Evolutionary conservation across 2,888 invertebrate species (phyloP), one percentile per base, ranked within the genome.

Genomic region (Acrocyrtus sp.): DNA sequence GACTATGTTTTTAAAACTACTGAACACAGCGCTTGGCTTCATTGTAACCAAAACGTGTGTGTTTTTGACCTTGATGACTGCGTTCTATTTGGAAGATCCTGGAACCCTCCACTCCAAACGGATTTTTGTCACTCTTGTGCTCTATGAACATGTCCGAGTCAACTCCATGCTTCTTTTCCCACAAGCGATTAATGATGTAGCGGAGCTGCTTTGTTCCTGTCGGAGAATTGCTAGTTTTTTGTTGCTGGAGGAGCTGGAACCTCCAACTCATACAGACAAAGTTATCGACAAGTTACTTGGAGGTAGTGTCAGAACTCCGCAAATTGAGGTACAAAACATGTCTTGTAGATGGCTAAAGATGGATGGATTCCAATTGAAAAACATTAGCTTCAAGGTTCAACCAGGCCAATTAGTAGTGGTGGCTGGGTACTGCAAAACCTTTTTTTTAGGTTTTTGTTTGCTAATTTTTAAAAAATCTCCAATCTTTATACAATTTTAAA

Each of bases 401-500:
- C 45, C 24, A 89, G 90, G 90, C 27, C 89, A 90, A 82, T 82
- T 92, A 41, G 89, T 90, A n/a, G 87, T 91, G 82, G 88, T 95
- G 2, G 91, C 94, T 24, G 95, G 63, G 63, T n/a, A n/a, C n/a
- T n/a, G n/a, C n/a, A n/a, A n/a, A n/a, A n/a, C n/a, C n/a, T n/a
- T n/a, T n/a, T n/a, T n/a, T n/a, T n/a, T n/a, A n/a, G n/a, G n/a
- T n/a, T n/a, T n/a, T n/a, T n/a, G n/a, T n/a, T n/a, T n/a, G n/a
- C n/a, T n/a, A n/a, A n/a, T n/a, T 10, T 51, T 3, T 51, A 51
- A 26, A 45, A 45, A n/a, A n/a, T n/a, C n/a, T n/a, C n/a, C n/a
- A n/a, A n/a, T n/a, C n/a, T n/a, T n/a, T n/a, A n/a, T 29, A 12
- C 12, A 26, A 51, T 53, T 2, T 21, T 27, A 56, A 41, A 8